Evolutionary conservation across 2,113 vertebrate species (phyloP).

Genomic region (Chinchilla lanigera): DNA sequence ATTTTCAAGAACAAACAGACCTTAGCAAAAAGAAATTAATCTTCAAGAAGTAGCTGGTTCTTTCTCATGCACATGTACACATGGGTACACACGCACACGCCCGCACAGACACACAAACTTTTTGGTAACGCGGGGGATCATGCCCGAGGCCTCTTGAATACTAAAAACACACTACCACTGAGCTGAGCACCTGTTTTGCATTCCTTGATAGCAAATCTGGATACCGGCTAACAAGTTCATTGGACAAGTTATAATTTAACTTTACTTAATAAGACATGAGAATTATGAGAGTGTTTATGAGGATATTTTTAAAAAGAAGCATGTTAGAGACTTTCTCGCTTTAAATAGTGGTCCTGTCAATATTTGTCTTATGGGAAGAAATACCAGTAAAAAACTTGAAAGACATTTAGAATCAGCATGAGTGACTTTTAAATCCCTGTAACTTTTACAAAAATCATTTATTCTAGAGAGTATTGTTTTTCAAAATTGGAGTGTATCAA

Average conservation of each 20-base stretch:
- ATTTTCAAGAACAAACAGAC: neutral
- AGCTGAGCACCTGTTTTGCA: neutral
- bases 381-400: neutral
- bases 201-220: neutral
- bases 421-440: neutral
- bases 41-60: neutral
- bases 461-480: conserved; percentile 1
- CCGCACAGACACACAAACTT: neutral
- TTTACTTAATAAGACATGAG: conserved; percentile 21
- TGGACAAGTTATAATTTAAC: conserved; percentile 45
- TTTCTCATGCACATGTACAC: neutral
- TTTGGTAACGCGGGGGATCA: neutral
- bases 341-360: neutral
- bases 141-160: neutral
- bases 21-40: conserved; percentile 8
- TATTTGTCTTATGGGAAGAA: conserved; percentile 36
- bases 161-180: neutral
- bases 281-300: neutral
- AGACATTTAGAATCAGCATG: conserved; percentile 36
- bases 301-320: no score
- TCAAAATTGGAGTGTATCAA: neutral
- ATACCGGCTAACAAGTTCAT: neutral
- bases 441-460: conserved; percentile 48
- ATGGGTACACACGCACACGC: no score
- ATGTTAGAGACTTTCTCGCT: neutral